phyloP scores from a whole-genome alignment of 2,113 vertebrate species.

The Galemys pyrenaicus region DNA sequence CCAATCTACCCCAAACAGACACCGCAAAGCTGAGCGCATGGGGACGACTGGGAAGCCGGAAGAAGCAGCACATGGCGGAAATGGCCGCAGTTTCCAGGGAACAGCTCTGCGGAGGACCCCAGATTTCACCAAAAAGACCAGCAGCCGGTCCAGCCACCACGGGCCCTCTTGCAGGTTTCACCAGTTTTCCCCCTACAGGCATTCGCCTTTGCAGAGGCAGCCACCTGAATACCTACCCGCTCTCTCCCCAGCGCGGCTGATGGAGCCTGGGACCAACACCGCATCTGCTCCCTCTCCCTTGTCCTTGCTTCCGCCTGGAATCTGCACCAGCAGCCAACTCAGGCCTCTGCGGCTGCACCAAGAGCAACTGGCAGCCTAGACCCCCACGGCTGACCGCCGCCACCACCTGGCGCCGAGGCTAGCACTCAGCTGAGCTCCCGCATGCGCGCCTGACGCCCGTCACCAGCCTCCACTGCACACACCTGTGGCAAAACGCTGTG shows the following conservation, averaged over 20 bases:
- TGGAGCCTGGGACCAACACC: neutral
- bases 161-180: neutral
- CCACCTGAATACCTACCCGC: neutral
- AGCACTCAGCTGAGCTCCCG: neutral
- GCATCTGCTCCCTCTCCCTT: no score
- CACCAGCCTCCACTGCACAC: neutral
- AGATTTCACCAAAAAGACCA: neutral
- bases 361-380: neutral
- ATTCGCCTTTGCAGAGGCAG: neutral
- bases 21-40: neutral
- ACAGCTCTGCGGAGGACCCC: neutral
- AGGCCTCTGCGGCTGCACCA: neutral
- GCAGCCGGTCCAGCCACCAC: neutral
- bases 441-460: neutral
- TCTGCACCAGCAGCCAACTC: no score
- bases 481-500: neutral
- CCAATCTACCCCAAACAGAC: neutral
- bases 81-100: neutral
- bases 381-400: neutral
- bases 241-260: neutral
- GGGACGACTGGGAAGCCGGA: neutral
- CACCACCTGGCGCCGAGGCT: neutral
- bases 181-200: neutral
- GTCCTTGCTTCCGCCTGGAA: no score
- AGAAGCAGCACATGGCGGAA: neutral